Percentiles rank a stretch among this genome's conserved stretches.
phyloP scores from a whole-genome alignment of 1,140 invertebrate genomes.

The Drosophila quadrilineata region DNA sequence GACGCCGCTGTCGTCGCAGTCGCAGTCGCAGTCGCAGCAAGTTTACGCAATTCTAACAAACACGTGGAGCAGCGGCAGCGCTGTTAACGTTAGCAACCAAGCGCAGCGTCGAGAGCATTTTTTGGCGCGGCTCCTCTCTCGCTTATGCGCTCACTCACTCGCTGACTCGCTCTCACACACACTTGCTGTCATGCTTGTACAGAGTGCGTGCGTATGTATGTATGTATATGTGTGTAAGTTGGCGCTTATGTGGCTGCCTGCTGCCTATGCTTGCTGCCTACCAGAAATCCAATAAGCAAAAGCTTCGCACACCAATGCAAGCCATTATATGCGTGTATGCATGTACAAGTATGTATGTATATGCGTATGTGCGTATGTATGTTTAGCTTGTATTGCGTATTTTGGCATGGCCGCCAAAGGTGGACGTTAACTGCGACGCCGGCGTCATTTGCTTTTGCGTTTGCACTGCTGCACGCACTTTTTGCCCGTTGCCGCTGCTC shows the following conservation, averaged over 20 bases:
- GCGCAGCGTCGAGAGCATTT: constrained; percentile 37
- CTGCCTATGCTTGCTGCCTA: constrained; percentile 26
- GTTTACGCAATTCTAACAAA: constrained; percentile 72
- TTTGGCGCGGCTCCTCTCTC: constrained; percentile 9
- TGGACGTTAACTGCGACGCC: constrained; percentile 34
- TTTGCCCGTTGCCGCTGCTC: constrained; percentile 21
- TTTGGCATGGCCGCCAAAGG: constrained; percentile 62
- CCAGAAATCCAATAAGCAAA: constrained; percentile 66
- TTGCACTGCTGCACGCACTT: constrained; percentile 75
- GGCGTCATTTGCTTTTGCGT: constrained; percentile 29
- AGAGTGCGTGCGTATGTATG: not conserved
- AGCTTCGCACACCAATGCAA: constrained; percentile 74
- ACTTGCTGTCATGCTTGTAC: constrained; percentile 4
- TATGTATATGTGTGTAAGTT: constrained; percentile 8
- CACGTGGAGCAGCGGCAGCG: constrained; percentile 62
- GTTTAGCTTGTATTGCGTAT: constrained; percentile 62
- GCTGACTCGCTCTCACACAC: not conserved
- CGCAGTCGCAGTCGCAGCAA: constrained; percentile 37
- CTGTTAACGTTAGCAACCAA: constrained; percentile 33
- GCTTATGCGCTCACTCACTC: constrained; percentile 5
- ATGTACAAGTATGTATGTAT: constrained; percentile 11
- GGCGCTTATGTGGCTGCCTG: constrained; percentile 42
- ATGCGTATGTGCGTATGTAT: constrained; percentile 25
- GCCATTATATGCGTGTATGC: constrained; percentile 69
- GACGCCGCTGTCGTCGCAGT: not conserved